Base-by-base conservation (phyloP, 2,888 invertebrate genomes). In the Callimorpha dominula region DNA sequence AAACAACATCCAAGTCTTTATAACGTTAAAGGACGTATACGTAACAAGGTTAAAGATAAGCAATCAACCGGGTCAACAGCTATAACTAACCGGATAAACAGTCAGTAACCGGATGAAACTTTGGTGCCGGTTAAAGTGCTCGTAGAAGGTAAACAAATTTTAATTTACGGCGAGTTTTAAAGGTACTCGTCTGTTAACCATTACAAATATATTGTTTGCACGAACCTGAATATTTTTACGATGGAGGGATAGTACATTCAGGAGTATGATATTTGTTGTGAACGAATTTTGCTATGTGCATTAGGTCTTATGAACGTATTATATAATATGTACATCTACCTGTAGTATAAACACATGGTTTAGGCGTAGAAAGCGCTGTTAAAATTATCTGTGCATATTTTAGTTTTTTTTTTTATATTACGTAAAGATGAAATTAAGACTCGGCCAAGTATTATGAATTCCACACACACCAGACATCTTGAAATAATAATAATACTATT, bases 31-130 rank as follows among this genome's bases (percentile, higher is more conserved):
- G 60, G 60, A 49, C n/a, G 43, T 62, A 42, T 50, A 60, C 40
- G 65, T 60, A 70, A 70, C 20, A 43, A 43, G 70, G 54, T 49
- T 52, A 42, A 63, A 68, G 63, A 67, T 72, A 64, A 54, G 63
- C 17, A 46, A 43, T 46, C 50, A 67, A 72, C 67, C 63, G 62
- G 72, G 67, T 72, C 72, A 72, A 42, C 63, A 62, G 72, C 20
- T 62, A 72, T 72, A 68, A 63, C 54, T 52, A 63, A 31, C 63
- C 54, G 54, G 60, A 52, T 66, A 66, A 66, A 40, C 50, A 62
- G 50, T 60, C n/a, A 68, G 42, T 68, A 68, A 43, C 68, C 52
- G 50, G 52, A 20, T 63, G 43, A 67, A 68, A 20, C 49, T 66
- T n/a, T 50, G 46, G 14, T 52, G 20, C 9, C 42, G 42, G 52